A percentile compares a stretch with the other conserved stretches of the same genome.
Evolutionary conservation across 53 echinoderm and acorn worm species (phyloP).

Genomic region (Mesocentrotus franciscanus): DNA sequence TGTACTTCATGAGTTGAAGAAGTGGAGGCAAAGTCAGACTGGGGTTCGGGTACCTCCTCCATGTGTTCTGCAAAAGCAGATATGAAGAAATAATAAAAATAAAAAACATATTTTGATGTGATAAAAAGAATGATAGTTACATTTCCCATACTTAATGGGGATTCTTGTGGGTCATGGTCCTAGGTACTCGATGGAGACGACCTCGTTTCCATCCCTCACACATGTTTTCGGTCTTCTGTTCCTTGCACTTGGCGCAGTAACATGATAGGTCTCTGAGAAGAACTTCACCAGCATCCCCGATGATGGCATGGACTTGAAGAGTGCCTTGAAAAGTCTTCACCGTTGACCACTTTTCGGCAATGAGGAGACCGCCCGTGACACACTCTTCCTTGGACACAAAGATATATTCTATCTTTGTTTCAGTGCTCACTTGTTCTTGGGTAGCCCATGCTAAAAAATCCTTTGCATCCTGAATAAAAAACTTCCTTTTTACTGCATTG

Average conservation of each 20-base stretch:
- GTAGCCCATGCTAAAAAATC: constrained; percentile 70
- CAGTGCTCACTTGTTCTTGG: constrained; percentile 23
- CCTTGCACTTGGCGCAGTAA: not conserved
- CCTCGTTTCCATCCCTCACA: too few relatives aligned
- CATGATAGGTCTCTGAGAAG: not conserved
- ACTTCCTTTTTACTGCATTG: constrained; percentile 61
- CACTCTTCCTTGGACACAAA: not conserved
- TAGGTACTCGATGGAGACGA: too few relatives aligned
- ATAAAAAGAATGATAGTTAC: too few relatives aligned
- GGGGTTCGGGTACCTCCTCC: too few relatives aligned
- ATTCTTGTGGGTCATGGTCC: too few relatives aligned
- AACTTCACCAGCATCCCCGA: not conserved
- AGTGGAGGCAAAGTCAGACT: too few relatives aligned
- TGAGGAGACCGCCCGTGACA: not conserved
- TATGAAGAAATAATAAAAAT: too few relatives aligned
- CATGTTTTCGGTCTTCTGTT: too few relatives aligned
- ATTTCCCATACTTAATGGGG: too few relatives aligned
- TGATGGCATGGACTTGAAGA: not conserved
- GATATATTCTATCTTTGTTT: not conserved
- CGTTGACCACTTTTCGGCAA: not conserved
- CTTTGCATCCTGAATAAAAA: constrained; percentile 69
- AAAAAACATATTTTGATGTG: too few relatives aligned
- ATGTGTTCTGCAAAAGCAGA: too few relatives aligned
- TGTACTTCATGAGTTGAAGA: too few relatives aligned
- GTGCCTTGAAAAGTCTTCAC: not conserved